These are phyloP conservation scores for Phengaris arion DNA, from an alignment of 2,888 invertebrate genomes.

Conservation along the genomic window DNA sequence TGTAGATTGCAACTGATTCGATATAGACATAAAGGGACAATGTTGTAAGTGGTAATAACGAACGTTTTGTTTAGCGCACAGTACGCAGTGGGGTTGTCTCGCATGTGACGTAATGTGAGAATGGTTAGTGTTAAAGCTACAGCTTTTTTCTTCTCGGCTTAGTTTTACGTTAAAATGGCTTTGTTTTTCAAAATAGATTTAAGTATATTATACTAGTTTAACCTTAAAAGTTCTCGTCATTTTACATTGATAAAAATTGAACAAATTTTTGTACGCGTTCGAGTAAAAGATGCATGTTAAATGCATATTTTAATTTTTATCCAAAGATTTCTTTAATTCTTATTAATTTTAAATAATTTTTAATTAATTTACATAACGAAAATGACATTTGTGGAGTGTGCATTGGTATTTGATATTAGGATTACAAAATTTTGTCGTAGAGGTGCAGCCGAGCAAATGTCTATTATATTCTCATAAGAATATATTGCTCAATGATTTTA, in stretches of 20 bases:
- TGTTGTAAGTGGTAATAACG: neutral
- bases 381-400: constrained; percentile 77
- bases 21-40: neutral
- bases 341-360: constrained; percentile 55
- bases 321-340: constrained; percentile 75
- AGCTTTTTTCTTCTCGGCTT: constrained; percentile 58
- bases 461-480: constrained; percentile 76
- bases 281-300: constrained; percentile 73
- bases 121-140: constrained; percentile 45
- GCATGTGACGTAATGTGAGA: constrained; percentile 45
- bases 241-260: constrained; percentile 62
- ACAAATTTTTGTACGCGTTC: constrained; percentile 65
- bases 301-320: constrained; percentile 76
- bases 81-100: constrained; percentile 29
- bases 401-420: constrained; percentile 74
- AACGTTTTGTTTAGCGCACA: neutral
- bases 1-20: neutral
- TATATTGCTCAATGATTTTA: constrained; percentile 79
- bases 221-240: constrained; percentile 66
- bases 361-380: constrained; percentile 61
- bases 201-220: constrained; percentile 64
- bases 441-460: constrained; percentile 79
- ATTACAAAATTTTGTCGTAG: constrained; percentile 70
- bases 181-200: constrained; percentile 72
- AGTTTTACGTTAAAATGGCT: constrained; percentile 66